Base-by-base conservation (phyloP, 2,797 vertebrate species). In the Sebastolobus altivelis region DNA sequence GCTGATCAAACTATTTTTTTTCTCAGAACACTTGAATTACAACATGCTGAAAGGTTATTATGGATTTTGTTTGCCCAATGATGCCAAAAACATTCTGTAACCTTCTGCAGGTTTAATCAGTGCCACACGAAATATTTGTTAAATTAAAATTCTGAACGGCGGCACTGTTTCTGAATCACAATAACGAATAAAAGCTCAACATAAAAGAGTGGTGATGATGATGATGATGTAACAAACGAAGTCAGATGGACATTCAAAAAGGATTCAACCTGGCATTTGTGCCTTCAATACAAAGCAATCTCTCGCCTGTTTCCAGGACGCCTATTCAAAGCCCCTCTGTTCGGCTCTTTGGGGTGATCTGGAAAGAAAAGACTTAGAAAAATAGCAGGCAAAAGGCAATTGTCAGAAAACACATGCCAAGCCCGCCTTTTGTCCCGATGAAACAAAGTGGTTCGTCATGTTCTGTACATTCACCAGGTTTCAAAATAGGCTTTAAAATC, bases 401-500 rank as follows among this genome's bases (percentile, higher is more conserved):
- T 89, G 90, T 91, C 75, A 85, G 78, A 90, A 92, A 90, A 93
- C 80, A 78, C 81, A 90, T 88, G 90, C 89, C 90, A 90, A 93
- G 82, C 80, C 81, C 67, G 59, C 74, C 91, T 87, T 93, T 95
- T 95, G 95, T 95, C 85, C 83, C 31, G 43, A 71, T 91, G 87
- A 91, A 91, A 94, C 92, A 95, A 93, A 93, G 89, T 92, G 89
- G 88, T 85, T 91, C 63, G 86, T 90, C 92, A 81, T 92, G 92
- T 91, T 90, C 89, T 88, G 80, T 95, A 88, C 87, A 88, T 94
- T 93, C 89, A 93, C 87, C 78, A 75, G 90, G 83, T 90, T 92
- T 94, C 81, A 90, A 92, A 95, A 94, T 81, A 92, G 79, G 92
- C 88, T 93, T 90, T 89, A 93, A 90, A 94, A 94, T 94, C 93